Conservation (phyloP, 2,888 invertebrate species). For the Carcina quercana region DNA sequence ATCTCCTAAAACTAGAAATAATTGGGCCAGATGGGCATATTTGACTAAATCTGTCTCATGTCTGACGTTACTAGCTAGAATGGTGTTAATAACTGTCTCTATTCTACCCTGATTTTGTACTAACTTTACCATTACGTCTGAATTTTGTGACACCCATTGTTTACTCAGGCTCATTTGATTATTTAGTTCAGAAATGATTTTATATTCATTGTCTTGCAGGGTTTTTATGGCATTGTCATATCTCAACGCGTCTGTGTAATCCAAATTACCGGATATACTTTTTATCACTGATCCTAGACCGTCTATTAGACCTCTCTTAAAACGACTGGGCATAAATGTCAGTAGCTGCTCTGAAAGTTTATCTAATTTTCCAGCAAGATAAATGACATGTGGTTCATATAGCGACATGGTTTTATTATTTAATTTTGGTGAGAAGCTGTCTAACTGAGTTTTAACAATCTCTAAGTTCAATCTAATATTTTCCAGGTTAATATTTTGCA, state of each 20-base stretch:
- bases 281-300: conserved; percentile 19
- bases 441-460: neutral
- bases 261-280: conserved; percentile 19
- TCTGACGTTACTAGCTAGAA: conserved; percentile 3
- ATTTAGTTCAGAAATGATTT: conserved; percentile 16
- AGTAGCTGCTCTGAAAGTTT: neutral
- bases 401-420: neutral
- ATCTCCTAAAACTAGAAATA: conserved; percentile 9
- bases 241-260: conserved; percentile 17
- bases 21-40: conserved; percentile 16
- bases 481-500: conserved; percentile 5
- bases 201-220: conserved; percentile 15
- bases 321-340: conserved; percentile 1
- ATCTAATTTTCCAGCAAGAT: neutral
- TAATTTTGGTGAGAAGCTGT: neutral
- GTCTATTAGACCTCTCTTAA: conserved; percentile 7
- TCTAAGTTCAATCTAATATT: conserved; percentile 3
- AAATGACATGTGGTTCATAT: conserved; percentile 6
- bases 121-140: conserved; percentile 8
- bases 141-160: conserved; percentile 13
- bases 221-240: conserved; percentile 19
- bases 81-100: conserved; percentile 3
- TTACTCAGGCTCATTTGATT: conserved; percentile 18
- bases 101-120: conserved; percentile 14
- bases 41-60: conserved; percentile 11